Conservation (phyloP, 1,140 invertebrate species). For the Parapsyche elsis region DNA sequence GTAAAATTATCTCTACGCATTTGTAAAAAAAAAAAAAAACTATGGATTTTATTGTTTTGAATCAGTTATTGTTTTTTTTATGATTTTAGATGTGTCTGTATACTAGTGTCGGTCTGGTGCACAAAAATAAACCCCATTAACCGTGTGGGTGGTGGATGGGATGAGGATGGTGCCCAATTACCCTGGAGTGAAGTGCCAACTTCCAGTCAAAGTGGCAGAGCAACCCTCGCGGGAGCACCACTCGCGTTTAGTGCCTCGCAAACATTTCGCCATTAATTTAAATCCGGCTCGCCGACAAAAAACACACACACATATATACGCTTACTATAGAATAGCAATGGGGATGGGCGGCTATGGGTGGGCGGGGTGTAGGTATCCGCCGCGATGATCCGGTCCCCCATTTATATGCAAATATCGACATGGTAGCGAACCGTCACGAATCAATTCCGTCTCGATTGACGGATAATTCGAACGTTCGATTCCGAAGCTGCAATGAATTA, state of each 20-base stretch:
- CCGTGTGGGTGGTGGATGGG: not conserved
- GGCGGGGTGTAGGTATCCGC: not conserved
- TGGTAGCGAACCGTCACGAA: not conserved
- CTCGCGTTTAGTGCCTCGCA: constrained; percentile 3
- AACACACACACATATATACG: not conserved
- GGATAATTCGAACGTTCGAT: not conserved
- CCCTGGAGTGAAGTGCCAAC: constrained; percentile 25
- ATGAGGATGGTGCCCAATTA: constrained; percentile 29
- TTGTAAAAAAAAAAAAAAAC: too few species aligned
- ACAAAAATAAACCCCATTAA: constrained; percentile 36
- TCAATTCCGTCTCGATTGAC: constrained; percentile 2
- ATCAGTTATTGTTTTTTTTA: too few species aligned
- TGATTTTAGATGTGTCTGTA: not conserved
- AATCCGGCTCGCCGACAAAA: constrained; percentile 4
- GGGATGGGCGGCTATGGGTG: too few species aligned
- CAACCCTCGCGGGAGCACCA: constrained; percentile 22
- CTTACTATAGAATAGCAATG: too few species aligned
- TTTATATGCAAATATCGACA: constrained; percentile 15
- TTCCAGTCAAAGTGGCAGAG: constrained; percentile 34
- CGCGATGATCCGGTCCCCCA: not conserved
- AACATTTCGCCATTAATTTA: constrained; percentile 21
- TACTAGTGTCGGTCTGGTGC: not conserved
- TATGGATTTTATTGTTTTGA: too few species aligned
- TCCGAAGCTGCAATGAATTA: not conserved
- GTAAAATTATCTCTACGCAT: too few species aligned